Percentiles rank a stretch among this genome's conserved stretches.
These are phyloP conservation scores for Chlamydotis undulata DNA, from an alignment of 2,113 vertebrate species.

Conservation along the genomic window DNA sequence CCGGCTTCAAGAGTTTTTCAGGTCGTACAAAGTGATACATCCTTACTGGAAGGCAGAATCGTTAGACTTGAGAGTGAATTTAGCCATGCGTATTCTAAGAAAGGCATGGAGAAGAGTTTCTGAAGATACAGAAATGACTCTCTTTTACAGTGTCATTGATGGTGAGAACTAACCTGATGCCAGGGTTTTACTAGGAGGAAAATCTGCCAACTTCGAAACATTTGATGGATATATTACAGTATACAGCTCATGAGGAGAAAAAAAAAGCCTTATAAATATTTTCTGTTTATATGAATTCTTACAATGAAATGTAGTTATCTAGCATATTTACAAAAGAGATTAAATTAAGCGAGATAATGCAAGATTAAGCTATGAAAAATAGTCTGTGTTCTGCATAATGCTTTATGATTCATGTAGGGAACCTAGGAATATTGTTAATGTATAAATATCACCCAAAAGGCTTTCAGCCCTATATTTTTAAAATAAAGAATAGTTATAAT, in stretches of 20 bases:
- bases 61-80: background rate
- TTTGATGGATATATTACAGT: conserved; percentile 41
- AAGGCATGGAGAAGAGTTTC: background rate
- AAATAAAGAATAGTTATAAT: conserved; percentile 83
- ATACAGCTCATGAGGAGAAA: conserved; percentile 20
- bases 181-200: conserved; percentile 39
- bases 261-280: conserved; percentile 76
- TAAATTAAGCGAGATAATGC: conserved; percentile 76
- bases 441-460: conserved; percentile 82
- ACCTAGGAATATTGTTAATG: conserved; percentile 77
- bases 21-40: background rate
- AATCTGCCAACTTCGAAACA: conserved; percentile 51
- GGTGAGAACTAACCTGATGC: background rate
- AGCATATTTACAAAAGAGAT: conserved; percentile 73
- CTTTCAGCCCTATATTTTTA: conserved; percentile 87
- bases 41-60: background rate
- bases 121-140: conserved; percentile 13
- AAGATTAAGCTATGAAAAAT: conserved; percentile 71
- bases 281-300: conserved; percentile 72
- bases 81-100: background rate
- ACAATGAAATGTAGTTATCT: conserved; percentile 70
- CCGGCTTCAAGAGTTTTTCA: background rate
- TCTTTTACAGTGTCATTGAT: background rate
- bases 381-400: conserved; percentile 74
- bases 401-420: conserved; percentile 74